Percentiles rank a stretch among this genome's conserved stretches.
Evolutionary conservation across 30 jellyfish, hydroid and myxozoan species (phyloP).

Genomic region (Morbakka virulenta): DNA sequence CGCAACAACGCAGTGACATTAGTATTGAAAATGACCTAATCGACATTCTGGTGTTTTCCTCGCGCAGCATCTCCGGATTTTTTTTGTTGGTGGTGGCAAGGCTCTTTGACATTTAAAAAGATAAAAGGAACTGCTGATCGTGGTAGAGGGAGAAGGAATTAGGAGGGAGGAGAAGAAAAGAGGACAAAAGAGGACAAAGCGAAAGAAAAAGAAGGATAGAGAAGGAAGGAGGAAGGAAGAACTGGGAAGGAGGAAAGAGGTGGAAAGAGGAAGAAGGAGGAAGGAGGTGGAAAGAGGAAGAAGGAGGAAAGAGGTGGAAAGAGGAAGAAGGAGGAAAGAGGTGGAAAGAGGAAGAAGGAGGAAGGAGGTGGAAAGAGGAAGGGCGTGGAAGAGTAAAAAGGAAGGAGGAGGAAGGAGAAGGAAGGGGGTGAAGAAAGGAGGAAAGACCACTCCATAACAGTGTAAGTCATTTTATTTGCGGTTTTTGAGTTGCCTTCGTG

Average conservation of each 20-base stretch:
- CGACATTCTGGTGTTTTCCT: too few relatives aligned
- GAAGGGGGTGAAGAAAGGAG: neutral
- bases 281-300: too few relatives aligned
- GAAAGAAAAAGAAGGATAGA: neutral
- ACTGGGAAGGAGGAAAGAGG: neutral
- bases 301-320: too few relatives aligned
- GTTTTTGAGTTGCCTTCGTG: too few relatives aligned
- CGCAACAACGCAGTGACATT: too few relatives aligned
- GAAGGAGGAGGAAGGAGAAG: neutral
- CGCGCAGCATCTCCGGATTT: too few relatives aligned
- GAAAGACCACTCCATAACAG: neutral
- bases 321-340: too few relatives aligned
- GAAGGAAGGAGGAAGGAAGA: slow-evolving; percentile 5
- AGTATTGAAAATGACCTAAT: too few relatives aligned
- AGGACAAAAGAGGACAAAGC: neutral
- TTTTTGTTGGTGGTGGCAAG: too few relatives aligned
- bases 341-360: too few relatives aligned
- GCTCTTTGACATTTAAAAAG: neutral
- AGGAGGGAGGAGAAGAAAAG: neutral
- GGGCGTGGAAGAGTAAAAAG: slow-evolving; percentile 18
- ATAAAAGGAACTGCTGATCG: neutral
- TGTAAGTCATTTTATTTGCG: too few relatives aligned
- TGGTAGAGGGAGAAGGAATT: neutral
- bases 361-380: slow-evolving; percentile 26
- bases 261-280: too few relatives aligned